Base-by-base conservation (phyloP, 92 coral and sea anemone genomes). In the Hydrozoanthus gracilis region DNA sequence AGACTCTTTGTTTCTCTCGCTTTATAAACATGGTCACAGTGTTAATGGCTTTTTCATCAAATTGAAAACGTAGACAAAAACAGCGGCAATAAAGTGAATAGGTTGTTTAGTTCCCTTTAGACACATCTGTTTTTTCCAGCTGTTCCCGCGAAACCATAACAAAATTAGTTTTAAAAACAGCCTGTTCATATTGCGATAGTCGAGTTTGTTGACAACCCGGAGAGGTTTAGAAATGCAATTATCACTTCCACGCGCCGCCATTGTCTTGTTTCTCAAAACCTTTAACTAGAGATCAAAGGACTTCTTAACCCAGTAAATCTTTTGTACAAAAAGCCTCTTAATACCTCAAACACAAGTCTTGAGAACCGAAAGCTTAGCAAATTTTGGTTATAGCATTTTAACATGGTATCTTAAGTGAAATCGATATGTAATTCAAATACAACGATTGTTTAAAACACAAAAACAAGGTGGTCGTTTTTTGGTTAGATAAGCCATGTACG, bases 61-160 rank as follows among this genome's bases (percentile, higher is more conserved):
- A 66, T 64, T 80, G 60, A 11, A 80, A 50, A 77, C 13, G 27
- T 0, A 48, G 46, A 66, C 74, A 65, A 65, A 80, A 44, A n/a
- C 27, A 8, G 13, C 39, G 35, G 71, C 67, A 44, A 13, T 78
- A 58, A 62, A 8, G 74, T 80, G 85, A 66, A 80, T 80, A n/a
- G 58, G 27, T 80, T 80, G 85, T 80, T 80, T 80, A 80, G 85
- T 6, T 51, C 64, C 46, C 49, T 80, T 18, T 51, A 51, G 75
- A 65, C 66, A 80, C 85, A 80, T 80, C 85, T 80, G 85, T 80
- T 80, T 18, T 80, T 80, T 48, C 85, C 85, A 80, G 85, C 85
- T 80, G 85, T 66, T 65, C 74, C 58, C 85, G 73, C 62, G 74
- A 80, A 80, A 66, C 74, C 85, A 80, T 64, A 80, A 80, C 85